Conservation (phyloP, 2,888 invertebrate genomes). For the Orchesellides sinensis region DNA sequence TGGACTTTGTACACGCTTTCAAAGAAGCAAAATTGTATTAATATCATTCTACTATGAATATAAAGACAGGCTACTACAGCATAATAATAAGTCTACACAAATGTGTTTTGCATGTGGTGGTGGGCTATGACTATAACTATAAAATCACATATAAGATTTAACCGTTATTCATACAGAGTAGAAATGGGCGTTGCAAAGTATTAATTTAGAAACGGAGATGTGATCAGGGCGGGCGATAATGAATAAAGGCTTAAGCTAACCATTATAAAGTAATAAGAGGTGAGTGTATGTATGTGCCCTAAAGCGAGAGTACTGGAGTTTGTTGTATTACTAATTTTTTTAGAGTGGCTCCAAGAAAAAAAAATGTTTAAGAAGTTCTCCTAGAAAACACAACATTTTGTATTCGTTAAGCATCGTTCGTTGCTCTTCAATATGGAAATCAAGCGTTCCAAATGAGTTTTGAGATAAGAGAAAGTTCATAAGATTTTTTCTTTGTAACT, state of each 20-base stretch:
- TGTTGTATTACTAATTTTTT: background rate
- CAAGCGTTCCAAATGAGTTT: background rate
- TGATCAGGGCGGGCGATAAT: slow-evolving; percentile 6
- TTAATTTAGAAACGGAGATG: slow-evolving; percentile 23
- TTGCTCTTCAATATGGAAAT: background rate
- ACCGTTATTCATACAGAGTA: no score
- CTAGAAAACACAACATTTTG: no score
- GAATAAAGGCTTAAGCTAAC: slow-evolving; percentile 1
- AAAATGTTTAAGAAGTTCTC: no score
- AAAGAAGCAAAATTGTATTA: background rate
- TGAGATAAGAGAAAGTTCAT: background rate
- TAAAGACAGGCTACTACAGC: background rate
- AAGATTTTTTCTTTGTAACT: background rate
- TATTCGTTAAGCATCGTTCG: background rate
- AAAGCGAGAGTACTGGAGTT: background rate
- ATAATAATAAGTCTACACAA: background rate
- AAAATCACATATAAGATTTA: no score
- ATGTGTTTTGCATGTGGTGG: no score
- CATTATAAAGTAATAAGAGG: background rate
- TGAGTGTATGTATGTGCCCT: background rate
- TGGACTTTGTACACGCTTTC: slow-evolving; percentile 13
- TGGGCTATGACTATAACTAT: no score
- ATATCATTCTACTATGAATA: background rate
- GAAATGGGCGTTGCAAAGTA: slow-evolving; percentile 11
- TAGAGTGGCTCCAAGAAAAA: background rate